Percentiles rank a stretch among this genome's conserved stretches.
Conservation (phyloP, 30 jellyfish, hydroid and myxozoan species). For the Hydractinia symbiolongicarpus region DNA sequence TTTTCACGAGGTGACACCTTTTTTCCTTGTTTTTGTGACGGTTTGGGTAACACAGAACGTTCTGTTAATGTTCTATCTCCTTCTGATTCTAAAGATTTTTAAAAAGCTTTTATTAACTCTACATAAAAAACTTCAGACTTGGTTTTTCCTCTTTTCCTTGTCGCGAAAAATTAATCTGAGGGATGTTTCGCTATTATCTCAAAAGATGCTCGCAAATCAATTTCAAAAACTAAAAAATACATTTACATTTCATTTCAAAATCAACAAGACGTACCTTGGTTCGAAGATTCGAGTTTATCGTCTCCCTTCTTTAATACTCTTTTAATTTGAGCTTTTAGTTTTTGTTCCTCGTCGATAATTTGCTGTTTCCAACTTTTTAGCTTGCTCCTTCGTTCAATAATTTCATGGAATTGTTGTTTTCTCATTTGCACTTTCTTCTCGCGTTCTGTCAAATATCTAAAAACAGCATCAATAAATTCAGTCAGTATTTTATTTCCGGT, state of each 20-base stretch:
- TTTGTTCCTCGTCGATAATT: constrained; percentile 64
- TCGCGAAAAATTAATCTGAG: too few relatives aligned
- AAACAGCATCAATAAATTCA: neutral
- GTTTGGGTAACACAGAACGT: neutral
- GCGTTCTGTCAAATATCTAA: constrained; percentile 75
- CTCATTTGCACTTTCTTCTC: constrained; percentile 62
- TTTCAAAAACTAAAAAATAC: too few relatives aligned
- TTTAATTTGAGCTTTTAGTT: constrained; percentile 65
- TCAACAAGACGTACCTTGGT: constrained; percentile 13
- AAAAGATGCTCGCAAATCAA: too few relatives aligned
- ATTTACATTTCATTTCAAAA: too few relatives aligned
- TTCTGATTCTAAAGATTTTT: neutral
- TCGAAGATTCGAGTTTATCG: neutral
- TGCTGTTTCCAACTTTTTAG: constrained; percentile 62
- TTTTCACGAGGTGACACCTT: too few relatives aligned
- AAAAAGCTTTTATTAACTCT: too few relatives aligned
- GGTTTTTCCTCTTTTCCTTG: too few relatives aligned
- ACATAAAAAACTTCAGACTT: too few relatives aligned
- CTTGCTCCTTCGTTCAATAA: constrained; percentile 55
- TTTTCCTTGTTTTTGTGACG: neutral
- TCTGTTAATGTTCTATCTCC: neutral
- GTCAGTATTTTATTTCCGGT: neutral
- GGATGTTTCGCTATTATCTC: too few relatives aligned
- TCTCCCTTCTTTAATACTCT: constrained; percentile 45
- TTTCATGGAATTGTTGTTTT: constrained; percentile 50